Evolutionary conservation across 2,888 invertebrate genomes (phyloP), one percentile per base, ranked within the genome.

Genomic region (Tineola bisselliella): DNA sequence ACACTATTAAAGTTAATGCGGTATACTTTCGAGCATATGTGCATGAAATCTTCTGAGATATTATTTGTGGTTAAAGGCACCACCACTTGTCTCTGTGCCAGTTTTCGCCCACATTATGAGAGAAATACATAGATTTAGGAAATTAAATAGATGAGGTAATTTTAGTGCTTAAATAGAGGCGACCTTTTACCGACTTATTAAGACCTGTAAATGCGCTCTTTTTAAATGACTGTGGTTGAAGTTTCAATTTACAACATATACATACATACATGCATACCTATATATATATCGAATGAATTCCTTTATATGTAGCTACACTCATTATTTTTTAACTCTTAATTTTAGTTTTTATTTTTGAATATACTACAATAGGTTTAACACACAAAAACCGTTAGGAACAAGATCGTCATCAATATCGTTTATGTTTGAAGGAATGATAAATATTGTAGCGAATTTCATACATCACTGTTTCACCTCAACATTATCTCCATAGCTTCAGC

Each of bases 101-200:
- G 48, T 48, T 48, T 17, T 48, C 48, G 48, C 48, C 48, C 48
- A 48, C 48, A 48, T 48, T 48, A 48, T 17, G 48, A 48, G 15
- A 17, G n/a, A 3, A 48, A 15, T n/a, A 48, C 48, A 48, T 48
- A 3, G 4, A 48, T 10, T 17, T 48, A 48, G 6, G 48, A 48
- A 48, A 15, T 3, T 6, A 48, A 10, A 48, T 17, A 5, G 13
- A n/a, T 17, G 17, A 15, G 17, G 13, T 48, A 17, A 2, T 25
- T 25, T 2, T 25, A 6, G 25, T 6, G 25, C 25, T 25, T 2
- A 6, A 25, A 25, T 25, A 25, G 25, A n/a, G n/a, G n/a, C n/a
- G n/a, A n/a, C n/a, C n/a, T n/a, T n/a, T n/a, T n/a, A n/a, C n/a
- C n/a, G n/a, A n/a, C n/a, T n/a, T n/a, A n/a, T n/a, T n/a, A n/a